Evolutionary conservation across 2,113 vertebrate genomes (phyloP).

Genomic region (Thamnaconus septentrionalis): DNA sequence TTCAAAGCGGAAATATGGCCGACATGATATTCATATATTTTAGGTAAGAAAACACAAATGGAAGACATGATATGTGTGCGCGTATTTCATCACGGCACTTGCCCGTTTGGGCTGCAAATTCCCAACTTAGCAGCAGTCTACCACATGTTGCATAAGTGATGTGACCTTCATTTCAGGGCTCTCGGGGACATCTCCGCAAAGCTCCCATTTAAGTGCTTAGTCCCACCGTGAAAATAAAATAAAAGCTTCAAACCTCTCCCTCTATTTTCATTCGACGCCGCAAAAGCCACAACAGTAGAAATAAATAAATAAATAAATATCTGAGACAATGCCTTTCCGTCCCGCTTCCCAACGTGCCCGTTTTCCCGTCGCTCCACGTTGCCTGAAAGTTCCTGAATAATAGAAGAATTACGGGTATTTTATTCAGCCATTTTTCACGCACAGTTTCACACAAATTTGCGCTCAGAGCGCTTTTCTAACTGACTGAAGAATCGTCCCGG

Average conservation of each 20-base stretch:
- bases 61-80: no score
- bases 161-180: no score
- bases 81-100: no score
- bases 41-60: no score
- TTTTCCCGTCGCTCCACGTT: slow-evolving; percentile 57
- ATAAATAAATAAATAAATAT: slow-evolving; percentile 15
- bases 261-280: slow-evolving; percentile 3
- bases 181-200: no score
- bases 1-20: no score
- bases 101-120: no score
- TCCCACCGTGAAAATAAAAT: neutral
- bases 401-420: slow-evolving; percentile 74
- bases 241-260: slow-evolving; percentile 9
- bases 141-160: no score
- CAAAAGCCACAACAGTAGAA: slow-evolving; percentile 12
- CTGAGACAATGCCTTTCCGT: neutral
- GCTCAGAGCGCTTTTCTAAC: slow-evolving; percentile 72
- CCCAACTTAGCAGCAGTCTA: no score
- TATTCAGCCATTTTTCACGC: slow-evolving; percentile 73
- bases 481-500: slow-evolving; percentile 59
- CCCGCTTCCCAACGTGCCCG: slow-evolving; percentile 16
- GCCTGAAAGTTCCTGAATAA: slow-evolving; percentile 77
- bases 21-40: no score
- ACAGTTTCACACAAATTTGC: slow-evolving; percentile 77
- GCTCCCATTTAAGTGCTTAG: no score